A percentile compares a stretch with the other conserved stretches of the same genome.
Evolutionary conservation across 2,797 vertebrate species (phyloP).

Genomic region (Momotus momota): DNA sequence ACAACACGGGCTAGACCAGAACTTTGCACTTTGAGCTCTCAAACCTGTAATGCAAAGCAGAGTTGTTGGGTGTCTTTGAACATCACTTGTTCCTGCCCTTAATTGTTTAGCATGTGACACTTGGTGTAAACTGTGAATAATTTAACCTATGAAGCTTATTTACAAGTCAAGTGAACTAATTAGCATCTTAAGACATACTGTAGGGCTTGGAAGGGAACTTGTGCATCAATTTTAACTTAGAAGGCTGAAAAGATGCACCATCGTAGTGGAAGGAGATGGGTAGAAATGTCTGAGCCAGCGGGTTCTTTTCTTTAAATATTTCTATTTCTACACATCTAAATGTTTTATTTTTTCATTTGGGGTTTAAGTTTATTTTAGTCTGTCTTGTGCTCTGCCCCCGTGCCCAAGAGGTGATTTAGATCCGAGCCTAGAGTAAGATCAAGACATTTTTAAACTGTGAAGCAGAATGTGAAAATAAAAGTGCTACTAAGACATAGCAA

Average conservation of each 20-base stretch:
- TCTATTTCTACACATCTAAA: neutral
- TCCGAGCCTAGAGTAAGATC: neutral
- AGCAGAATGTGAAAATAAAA: neutral
- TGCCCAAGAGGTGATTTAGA: neutral
- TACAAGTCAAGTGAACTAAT: neutral
- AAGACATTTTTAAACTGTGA: neutral
- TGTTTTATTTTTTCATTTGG: neutral
- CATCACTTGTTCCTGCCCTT: neutral
- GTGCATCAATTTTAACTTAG: neutral
- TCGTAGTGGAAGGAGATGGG: neutral
- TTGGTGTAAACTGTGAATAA: neutral
- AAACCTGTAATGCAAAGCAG: slow-evolving; percentile 15
- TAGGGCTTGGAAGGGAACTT: neutral
- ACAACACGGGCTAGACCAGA: neutral
- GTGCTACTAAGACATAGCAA: neutral
- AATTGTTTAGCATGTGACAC: neutral
- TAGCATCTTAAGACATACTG: neutral
- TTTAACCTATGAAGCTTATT: neutral
- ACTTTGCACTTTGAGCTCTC: neutral
- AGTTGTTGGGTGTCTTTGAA: neutral
- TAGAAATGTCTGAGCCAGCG: neutral
- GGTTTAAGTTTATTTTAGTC: neutral
- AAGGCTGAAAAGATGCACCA: neutral
- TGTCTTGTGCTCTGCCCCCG: neutral
- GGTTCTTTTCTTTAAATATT: neutral